Evolutionary conservation across 2,113 vertebrate species (phyloP).

Genomic region (Lynx canadensis): DNA sequence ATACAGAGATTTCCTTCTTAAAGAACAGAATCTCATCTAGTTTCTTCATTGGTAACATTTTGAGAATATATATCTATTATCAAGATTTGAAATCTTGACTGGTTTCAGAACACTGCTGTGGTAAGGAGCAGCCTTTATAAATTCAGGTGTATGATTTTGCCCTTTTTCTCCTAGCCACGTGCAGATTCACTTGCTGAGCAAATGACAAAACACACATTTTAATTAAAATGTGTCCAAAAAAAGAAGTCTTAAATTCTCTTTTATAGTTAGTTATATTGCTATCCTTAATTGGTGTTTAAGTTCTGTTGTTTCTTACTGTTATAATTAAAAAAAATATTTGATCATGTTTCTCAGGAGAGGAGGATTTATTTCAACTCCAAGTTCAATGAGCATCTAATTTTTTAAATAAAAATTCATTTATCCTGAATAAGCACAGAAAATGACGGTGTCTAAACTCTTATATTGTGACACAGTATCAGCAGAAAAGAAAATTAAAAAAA

Average conservation of each 20-base stretch:
- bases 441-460: neutral
- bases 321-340: neutral
- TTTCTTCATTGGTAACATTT: slow-evolving; percentile 43
- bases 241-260: slow-evolving; percentile 59
- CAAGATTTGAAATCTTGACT: slow-evolving; percentile 34
- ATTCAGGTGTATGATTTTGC: slow-evolving; percentile 43
- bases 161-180: neutral
- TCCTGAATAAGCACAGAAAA: slow-evolving; percentile 31
- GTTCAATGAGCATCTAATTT: neutral
- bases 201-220: slow-evolving; percentile 79
- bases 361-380: neutral
- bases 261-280: slow-evolving; percentile 24
- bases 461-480: slow-evolving; percentile 16
- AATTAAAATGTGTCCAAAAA: slow-evolving; percentile 73
- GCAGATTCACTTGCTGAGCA: slow-evolving; percentile 56
- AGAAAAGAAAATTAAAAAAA: slow-evolving; percentile 32
- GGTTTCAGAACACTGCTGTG: slow-evolving; percentile 50
- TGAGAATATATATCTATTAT: slow-evolving; percentile 42
- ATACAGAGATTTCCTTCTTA: neutral
- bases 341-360: neutral
- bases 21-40: neutral
- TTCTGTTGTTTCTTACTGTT: neutral
- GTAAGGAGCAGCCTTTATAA: neutral
- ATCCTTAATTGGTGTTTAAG: neutral
- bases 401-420: neutral